Evolutionary conservation across 2,888 invertebrate species (phyloP).

Genomic region (Aspidiotus destructor): DNA sequence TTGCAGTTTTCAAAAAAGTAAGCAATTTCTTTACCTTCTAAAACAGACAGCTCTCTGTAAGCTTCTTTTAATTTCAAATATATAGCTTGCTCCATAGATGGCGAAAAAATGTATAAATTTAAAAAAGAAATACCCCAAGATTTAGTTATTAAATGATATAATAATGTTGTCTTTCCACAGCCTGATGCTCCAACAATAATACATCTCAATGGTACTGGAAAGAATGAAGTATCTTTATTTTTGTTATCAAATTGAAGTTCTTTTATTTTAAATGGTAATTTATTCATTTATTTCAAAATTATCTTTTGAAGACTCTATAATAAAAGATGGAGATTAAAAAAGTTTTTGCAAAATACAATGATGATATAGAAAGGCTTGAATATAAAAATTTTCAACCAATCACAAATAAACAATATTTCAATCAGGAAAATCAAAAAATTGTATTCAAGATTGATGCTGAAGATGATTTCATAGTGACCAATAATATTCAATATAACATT

Average conservation of each 20-base stretch:
- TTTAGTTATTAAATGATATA: conserved; percentile 1
- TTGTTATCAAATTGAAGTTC: neutral
- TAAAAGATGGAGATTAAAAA: conserved; percentile 1
- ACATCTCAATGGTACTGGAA: conserved; percentile 2
- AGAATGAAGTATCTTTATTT: neutral
- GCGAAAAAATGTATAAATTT: conserved; percentile 2
- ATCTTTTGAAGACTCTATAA: conserved; percentile 1
- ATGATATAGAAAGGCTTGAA: conserved; percentile 4
- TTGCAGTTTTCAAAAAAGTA: conserved; percentile 4
- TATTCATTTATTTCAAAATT: conserved; percentile 4
- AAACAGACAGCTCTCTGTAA: conserved; percentile 2
- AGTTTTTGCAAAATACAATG: conserved; percentile 2
- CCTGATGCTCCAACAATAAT: conserved; percentile 1
- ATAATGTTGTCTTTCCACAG: conserved; percentile 2
- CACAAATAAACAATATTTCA: neutral
- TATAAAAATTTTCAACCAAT: conserved; percentile 4
- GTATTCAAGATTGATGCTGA: neutral
- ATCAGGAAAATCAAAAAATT: conserved; percentile 4
- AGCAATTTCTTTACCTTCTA: conserved; percentile 4
- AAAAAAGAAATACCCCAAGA: neutral
- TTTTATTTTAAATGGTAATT: conserved; percentile 1
- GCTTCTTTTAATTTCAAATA: conserved; percentile 2
- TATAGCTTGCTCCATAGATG: conserved; percentile 3
- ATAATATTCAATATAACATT: neutral
- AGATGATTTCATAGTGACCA: conserved; percentile 4